Evolutionary conservation across 2,797 vertebrate species (phyloP).

Genomic region (Basileuterus tristriatus): DNA sequence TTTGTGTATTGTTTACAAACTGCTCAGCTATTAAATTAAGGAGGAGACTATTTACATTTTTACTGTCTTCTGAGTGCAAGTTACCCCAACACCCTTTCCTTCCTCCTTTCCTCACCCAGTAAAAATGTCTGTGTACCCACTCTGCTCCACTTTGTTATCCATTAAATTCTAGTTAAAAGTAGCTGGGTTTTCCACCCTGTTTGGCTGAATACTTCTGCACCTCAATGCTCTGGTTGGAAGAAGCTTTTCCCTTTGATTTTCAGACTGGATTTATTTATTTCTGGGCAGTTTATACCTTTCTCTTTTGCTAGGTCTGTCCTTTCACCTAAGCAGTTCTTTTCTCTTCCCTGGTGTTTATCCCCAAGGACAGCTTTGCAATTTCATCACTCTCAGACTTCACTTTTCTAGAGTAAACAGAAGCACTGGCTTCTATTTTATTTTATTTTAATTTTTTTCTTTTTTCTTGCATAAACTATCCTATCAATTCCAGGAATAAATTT

Average conservation of each 20-base stretch:
- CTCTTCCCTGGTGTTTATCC: background rate
- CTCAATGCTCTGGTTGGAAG: background rate
- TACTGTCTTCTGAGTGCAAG: background rate
- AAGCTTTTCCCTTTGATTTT: background rate
- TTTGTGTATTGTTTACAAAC: background rate
- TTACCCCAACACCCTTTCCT: background rate
- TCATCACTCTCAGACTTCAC: background rate
- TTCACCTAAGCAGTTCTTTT: background rate
- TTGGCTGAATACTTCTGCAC: background rate
- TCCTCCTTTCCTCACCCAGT: background rate
- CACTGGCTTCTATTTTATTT: background rate
- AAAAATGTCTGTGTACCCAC: background rate
- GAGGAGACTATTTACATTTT: background rate
- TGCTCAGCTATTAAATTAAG: background rate
- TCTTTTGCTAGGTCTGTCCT: background rate
- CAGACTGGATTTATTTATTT: background rate
- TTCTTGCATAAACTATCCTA: background rate
- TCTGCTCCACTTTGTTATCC: background rate
- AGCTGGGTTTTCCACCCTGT: background rate
- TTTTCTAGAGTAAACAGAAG: background rate
- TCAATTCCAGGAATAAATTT: background rate
- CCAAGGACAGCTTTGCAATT: background rate
- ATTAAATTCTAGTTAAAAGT: background rate
- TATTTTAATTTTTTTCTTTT: background rate
- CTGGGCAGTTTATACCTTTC: background rate